phyloP scores from a whole-genome alignment of 2,113 vertebrate genomes.

The Theristicus caerulescens region DNA sequence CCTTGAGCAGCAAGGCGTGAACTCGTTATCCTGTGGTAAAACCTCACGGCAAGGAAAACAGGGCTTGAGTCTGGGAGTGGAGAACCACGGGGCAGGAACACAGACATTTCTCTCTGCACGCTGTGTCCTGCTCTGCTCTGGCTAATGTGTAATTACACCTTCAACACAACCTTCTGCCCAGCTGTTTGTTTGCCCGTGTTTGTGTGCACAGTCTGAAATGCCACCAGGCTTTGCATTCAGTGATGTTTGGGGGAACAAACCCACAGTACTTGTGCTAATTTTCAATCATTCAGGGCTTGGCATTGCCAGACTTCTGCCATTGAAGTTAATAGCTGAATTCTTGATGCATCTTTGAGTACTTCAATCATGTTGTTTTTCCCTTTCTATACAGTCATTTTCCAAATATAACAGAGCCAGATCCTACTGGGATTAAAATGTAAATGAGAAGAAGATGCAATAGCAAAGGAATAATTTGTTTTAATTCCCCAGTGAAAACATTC shows the following conservation, averaged over 20 bases:
- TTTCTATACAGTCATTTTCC: not conserved
- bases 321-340: not conserved
- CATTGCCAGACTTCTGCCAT: not conserved
- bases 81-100: not conserved
- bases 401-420: not conserved
- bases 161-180: not conserved
- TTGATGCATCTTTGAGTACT: not conserved
- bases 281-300: not conserved
- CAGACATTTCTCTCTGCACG: not conserved
- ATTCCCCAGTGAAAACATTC: slow-evolving; percentile 20
- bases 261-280: not conserved
- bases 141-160: slow-evolving; percentile 20
- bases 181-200: not conserved
- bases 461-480: slow-evolving; percentile 57
- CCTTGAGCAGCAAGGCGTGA: not conserved
- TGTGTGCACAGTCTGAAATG: not conserved
- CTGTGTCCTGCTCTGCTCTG: not conserved
- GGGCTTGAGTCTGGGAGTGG: not conserved
- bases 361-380: not conserved
- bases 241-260: not conserved
- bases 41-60: not conserved
- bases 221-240: not conserved
- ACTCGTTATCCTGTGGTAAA: not conserved
- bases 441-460: slow-evolving; percentile 30
- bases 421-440: slow-evolving; percentile 57